Conservation (phyloP, 2,797 vertebrate genomes). For the Petrocephalus sullivani region DNA sequence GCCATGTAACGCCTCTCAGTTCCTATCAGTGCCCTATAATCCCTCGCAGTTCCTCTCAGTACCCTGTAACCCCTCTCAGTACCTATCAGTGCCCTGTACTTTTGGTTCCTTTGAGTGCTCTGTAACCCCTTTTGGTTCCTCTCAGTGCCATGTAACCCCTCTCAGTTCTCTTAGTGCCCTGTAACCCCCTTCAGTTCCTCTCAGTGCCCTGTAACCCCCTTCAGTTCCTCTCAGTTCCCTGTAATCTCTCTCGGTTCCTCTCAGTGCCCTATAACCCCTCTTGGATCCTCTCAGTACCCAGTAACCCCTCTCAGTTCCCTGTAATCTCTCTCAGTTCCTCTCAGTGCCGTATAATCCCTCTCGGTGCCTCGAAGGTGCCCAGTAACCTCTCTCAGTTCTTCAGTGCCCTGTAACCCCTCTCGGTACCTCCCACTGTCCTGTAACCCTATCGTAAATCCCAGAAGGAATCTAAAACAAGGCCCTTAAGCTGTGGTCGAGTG, state of each 20-base stretch:
- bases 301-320: background rate
- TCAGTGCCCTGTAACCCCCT: background rate
- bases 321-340: background rate
- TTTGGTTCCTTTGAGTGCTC: background rate
- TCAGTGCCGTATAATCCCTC: background rate
- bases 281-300: too few relatives aligned
- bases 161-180: background rate
- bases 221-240: background rate
- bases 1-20: background rate
- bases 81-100: background rate
- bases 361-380: background rate
- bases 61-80: background rate
- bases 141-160: slow-evolving; percentile 43
- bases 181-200: background rate
- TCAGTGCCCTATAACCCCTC: too few relatives aligned
- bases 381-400: too few relatives aligned
- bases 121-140: background rate
- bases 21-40: background rate
- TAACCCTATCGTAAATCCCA: slow-evolving; percentile 31
- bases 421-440: background rate
- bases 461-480: slow-evolving; percentile 48
- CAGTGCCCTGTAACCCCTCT: background rate
- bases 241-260: background rate
- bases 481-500: slow-evolving; percentile 47
- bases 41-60: background rate